Percentiles rank a stretch among this genome's conserved stretches.
phyloP scores from a whole-genome alignment of 1,140 invertebrate species.

The Caenorhabditis inopinata region DNA sequence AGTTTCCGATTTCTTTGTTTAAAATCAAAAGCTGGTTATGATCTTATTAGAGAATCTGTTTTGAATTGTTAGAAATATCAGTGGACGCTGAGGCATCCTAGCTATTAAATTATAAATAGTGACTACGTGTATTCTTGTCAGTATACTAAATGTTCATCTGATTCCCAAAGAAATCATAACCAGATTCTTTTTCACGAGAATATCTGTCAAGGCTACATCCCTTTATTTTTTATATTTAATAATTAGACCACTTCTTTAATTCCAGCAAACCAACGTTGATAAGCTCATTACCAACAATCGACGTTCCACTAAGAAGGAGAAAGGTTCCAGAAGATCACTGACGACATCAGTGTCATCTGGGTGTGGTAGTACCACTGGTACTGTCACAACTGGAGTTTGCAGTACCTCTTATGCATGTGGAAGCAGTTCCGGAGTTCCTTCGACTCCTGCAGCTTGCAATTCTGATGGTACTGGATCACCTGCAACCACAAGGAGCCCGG shows the following conservation, averaged over 20 bases:
- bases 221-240: not conserved
- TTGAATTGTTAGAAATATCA: too few relatives aligned
- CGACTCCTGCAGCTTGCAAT: not conserved
- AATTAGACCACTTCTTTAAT: not conserved
- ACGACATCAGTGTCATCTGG: slow-evolving; percentile 5
- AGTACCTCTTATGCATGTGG: slow-evolving; percentile 37
- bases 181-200: too few relatives aligned
- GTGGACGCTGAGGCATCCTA: too few relatives aligned
- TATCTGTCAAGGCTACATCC: not conserved
- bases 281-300: slow-evolving; percentile 75
- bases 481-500: slow-evolving; percentile 17
- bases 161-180: too few relatives aligned
- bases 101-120: too few relatives aligned
- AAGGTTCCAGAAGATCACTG: slow-evolving; percentile 31
- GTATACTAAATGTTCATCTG: too few relatives aligned
- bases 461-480: slow-evolving; percentile 1
- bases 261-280: slow-evolving; percentile 84
- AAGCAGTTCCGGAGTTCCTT: not conserved
- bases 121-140: too few relatives aligned
- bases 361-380: not conserved
- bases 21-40: too few relatives aligned
- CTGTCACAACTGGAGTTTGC: not conserved
- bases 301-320: slow-evolving; percentile 55
- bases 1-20: too few relatives aligned
- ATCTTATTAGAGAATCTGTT: too few relatives aligned